Evolutionary conservation across 2,113 vertebrate genomes (phyloP).

Genomic region (Rhinolophus sinicus): DNA sequence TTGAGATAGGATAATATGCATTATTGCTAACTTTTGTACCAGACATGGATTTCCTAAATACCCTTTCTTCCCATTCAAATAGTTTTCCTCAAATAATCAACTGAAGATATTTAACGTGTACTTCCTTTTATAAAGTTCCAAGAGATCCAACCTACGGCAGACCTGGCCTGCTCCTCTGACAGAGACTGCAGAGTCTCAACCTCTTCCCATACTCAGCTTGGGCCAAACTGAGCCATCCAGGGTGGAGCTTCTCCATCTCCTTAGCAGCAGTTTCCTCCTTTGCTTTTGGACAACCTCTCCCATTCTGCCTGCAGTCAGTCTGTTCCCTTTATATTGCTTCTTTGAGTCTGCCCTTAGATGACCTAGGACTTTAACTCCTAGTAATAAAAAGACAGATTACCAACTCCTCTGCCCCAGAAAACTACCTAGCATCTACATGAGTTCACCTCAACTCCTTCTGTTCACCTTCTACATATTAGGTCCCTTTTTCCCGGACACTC

Average conservation of each 20-base stretch:
- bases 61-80: background rate
- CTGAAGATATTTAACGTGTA: background rate
- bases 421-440: background rate
- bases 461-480: background rate
- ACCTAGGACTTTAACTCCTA: background rate
- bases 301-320: background rate
- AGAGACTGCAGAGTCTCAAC: background rate
- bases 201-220: background rate
- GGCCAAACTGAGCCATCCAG: background rate
- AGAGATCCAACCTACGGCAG: background rate
- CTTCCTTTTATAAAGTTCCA: constrained; percentile 12
- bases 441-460: background rate
- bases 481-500: constrained; percentile 60
- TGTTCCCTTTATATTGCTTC: background rate
- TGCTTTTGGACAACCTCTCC: background rate
- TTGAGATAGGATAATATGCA: background rate
- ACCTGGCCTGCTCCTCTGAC: background rate
- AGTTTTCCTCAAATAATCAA: background rate
- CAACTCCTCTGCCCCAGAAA: background rate
- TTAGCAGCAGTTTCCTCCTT: background rate
- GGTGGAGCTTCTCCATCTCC: background rate
- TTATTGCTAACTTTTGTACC: background rate
- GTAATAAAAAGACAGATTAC: constrained; percentile 6
- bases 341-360: background rate
- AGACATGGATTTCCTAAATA: background rate